Percentiles rank a stretch among this genome's conserved stretches.
These are phyloP conservation scores for Dendroctonus ponderosae DNA, from an alignment of 1,140 invertebrate species.

Conservation along the genomic window DNA sequence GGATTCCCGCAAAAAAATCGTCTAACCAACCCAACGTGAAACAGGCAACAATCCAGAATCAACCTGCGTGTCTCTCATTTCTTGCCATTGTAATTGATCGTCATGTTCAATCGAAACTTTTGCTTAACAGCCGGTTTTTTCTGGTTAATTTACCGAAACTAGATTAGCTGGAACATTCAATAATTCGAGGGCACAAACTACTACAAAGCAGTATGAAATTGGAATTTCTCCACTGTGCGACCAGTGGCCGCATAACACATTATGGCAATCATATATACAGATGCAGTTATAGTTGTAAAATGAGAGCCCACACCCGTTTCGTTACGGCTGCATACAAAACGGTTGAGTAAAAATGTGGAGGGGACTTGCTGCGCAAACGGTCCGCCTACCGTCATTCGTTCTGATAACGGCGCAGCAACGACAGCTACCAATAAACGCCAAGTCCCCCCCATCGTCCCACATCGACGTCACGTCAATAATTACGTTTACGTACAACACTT, in stretches of 20 bases:
- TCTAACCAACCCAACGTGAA: no score
- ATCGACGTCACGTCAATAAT: slow-evolving; percentile 53
- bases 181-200: slow-evolving; percentile 48
- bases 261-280: slow-evolving; percentile 41
- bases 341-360: not conserved
- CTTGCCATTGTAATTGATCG: not conserved
- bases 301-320: no score
- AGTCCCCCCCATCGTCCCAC: slow-evolving; percentile 41
- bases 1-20: no score
- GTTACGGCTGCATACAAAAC: not conserved
- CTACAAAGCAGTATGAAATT: no score
- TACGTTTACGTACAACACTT: slow-evolving; percentile 52
- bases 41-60: not conserved
- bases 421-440: not conserved
- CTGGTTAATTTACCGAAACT: slow-evolving; percentile 21
- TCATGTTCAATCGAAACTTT: not conserved
- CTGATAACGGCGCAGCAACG: no score
- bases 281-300: no score
- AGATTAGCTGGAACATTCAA: slow-evolving; percentile 24
- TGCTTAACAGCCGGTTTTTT: slow-evolving; percentile 2
- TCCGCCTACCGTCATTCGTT: no score
- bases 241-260: slow-evolving; percentile 5
- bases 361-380: not conserved
- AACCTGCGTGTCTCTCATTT: slow-evolving; percentile 21
- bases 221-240: not conserved